Base-by-base conservation (phyloP, 2,888 invertebrate species). In the Furcula furcula region DNA sequence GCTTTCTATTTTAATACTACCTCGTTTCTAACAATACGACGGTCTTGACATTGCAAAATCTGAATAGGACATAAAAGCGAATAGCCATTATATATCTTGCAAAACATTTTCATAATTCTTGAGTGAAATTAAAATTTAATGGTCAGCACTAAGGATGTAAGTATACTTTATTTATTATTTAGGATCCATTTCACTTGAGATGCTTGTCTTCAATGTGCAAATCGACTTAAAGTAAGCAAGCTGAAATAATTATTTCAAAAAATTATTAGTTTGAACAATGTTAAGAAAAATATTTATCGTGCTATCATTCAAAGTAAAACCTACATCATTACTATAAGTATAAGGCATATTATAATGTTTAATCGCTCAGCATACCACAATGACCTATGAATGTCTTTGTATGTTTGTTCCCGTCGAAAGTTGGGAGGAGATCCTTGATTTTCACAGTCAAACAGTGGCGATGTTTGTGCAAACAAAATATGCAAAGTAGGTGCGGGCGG, bases 391-490 rank as follows among this genome's bases (percentile, higher is more conserved):
- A n/a, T n/a, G n/a, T 58, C 61, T 68, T 56, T 45, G 49, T n/a
- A n/a, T 70, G 64, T 70, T 75, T 67, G 69, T 69, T n/a, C 60
- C 57, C 49, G 50, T 48, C 58, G 54, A 57, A 76, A 79, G 73
- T 82, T 78, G 52, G 55, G 51, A 50, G 57, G 65, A 66, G 73
- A 73, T 82, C 74, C 80, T 84, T 80, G 84, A 83, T 83, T 84
- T 76, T 79, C 76, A 82, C 82, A 81, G 80, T 82, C 77, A 84
- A 84, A 83, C 80, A 83, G 76, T 70, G 70, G 68, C 69, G 55
- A 67, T 82, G 83, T 85, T 84, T 83, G 81, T 66, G 74, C 75
- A 80, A 83, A 84, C 84, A 83, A 84, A 86, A 82, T 86, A 86
- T 86, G 85, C 77, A 85, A 86, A 86, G 82, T 79, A 76, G 83